Evolutionary conservation across 2,113 vertebrate species (phyloP).

Genomic region (Rana temporaria): DNA sequence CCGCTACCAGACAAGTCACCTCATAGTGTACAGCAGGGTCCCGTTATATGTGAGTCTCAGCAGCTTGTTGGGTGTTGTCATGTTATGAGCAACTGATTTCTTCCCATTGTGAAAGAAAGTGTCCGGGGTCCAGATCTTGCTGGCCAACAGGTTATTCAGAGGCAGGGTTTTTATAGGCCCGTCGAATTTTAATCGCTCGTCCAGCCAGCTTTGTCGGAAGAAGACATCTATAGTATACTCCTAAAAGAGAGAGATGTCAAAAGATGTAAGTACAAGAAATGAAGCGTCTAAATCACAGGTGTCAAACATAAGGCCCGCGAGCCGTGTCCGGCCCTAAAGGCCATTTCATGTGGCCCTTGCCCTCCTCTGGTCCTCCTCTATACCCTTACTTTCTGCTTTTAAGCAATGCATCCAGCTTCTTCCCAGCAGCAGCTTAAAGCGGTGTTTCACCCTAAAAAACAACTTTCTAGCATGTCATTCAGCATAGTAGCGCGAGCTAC

Average conservation of each 20-base stretch:
- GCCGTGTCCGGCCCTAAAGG: too few relatives aligned
- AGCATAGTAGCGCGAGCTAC: too few relatives aligned
- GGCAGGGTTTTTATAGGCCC: constrained; percentile 94
- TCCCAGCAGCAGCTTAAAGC: too few relatives aligned
- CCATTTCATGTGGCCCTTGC: too few relatives aligned
- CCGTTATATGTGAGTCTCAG: constrained; percentile 92
- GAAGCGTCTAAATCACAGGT: too few relatives aligned
- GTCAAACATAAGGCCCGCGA: too few relatives aligned
- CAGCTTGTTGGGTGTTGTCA: constrained; percentile 97
- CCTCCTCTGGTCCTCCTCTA: too few relatives aligned
- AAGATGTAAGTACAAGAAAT: background rate
- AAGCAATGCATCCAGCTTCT: too few relatives aligned
- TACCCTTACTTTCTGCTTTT: too few relatives aligned
- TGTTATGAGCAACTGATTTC: constrained; percentile 97
- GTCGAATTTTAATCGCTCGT: constrained; percentile 91
- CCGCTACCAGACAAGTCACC: constrained; percentile 73
- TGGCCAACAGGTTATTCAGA: constrained; percentile 93
- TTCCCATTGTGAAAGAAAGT: constrained; percentile 98
- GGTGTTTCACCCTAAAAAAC: too few relatives aligned
- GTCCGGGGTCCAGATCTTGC: constrained; percentile 98
- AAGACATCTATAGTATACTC: constrained; percentile 98
- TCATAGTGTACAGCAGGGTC: constrained; percentile 96
- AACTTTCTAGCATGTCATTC: too few relatives aligned
- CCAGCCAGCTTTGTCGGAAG: constrained; percentile 98
- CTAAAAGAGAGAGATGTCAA: constrained; percentile 64